Evolutionary conservation across 2,888 invertebrate species (phyloP), one percentile per base, ranked within the genome.

Genomic region (Leptarthrus brevirostris): DNA sequence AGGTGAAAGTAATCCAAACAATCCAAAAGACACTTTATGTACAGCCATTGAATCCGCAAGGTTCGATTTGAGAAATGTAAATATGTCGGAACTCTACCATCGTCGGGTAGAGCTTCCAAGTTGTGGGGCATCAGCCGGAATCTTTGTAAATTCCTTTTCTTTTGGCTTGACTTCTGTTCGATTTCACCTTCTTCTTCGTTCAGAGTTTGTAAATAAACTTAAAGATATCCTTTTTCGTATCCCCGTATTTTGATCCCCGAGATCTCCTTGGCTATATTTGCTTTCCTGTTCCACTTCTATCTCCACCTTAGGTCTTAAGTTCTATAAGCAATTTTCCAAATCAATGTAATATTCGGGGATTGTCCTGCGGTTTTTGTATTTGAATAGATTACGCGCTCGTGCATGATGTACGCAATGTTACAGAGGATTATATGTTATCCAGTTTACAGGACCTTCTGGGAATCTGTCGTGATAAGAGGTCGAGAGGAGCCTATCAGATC

Each of bases 281-380:
- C 47, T 49, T 3, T 20, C 18, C 20, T 64, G 34, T n/a, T 12
- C 61, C 20, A n/a, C 61, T 40, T 61, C 22, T 34, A 30, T 36
- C n/a, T n/a, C n/a, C n/a, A n/a, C n/a, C n/a, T n/a, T n/a, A n/a
- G n/a, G n/a, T n/a, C n/a, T n/a, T 36, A 24, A 64, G 64, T 44
- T 64, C 44, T 64, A 44, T 64, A 64, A 64, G 64, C 64, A 64
- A 64, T 64, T 64, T 64, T 64, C 64, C 64, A 64, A 64, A 64
- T 64, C 64, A 64, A 64, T 64, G 64, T 36, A 36, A 36, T 40
- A 40, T 40, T 61, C 61, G 16, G 61, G 36, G n/a, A n/a, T n/a
- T n/a, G n/a, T n/a, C n/a, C n/a, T n/a, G n/a, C n/a, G n/a, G n/a
- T n/a, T n/a, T n/a, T n/a, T n/a, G n/a, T n/a, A n/a, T n/a, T n/a